phyloP scores from a whole-genome alignment of 2,888 invertebrate species.

The Acanthacorydalis orientalis region DNA sequence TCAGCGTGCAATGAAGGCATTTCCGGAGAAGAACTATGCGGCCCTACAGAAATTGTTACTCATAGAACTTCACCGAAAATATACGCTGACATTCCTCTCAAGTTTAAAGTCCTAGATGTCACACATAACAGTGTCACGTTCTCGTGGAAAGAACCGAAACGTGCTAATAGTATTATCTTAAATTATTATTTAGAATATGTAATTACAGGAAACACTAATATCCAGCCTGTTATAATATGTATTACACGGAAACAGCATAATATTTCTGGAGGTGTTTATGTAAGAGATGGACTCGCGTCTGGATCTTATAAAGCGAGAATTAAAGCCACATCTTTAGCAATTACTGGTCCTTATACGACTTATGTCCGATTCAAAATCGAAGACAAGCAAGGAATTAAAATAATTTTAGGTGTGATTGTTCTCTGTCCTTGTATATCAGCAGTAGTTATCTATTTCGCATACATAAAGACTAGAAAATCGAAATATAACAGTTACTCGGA shows the following conservation, averaged over 20 bases:
- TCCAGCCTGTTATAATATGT: slow-evolving; percentile 28
- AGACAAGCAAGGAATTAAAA: not conserved
- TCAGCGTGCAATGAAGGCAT: slow-evolving; percentile 40
- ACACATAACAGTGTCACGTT: slow-evolving; percentile 17
- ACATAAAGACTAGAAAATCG: too few relatives aligned
- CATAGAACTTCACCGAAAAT: slow-evolving; percentile 28
- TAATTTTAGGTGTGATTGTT: not conserved
- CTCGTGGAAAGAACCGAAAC: slow-evolving; percentile 39
- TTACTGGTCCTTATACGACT: slow-evolving; percentile 20
- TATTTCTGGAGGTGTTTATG: slow-evolving; percentile 14
- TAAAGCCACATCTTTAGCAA: slow-evolving; percentile 41
- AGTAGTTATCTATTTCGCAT: not conserved
- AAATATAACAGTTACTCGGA: too few relatives aligned
- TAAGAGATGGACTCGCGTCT: slow-evolving; percentile 25
- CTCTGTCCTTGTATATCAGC: not conserved
- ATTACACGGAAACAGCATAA: slow-evolving; percentile 23
- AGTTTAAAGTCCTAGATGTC: slow-evolving; percentile 13
- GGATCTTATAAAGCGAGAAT: slow-evolving; percentile 41
- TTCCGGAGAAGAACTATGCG: slow-evolving; percentile 28
- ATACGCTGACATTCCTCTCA: slow-evolving; percentile 25
- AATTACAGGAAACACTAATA: slow-evolving; percentile 20
- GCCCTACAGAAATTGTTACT: slow-evolving; percentile 26
- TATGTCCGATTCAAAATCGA: not conserved
- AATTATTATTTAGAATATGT: slow-evolving; percentile 41
- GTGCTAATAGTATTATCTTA: slow-evolving; percentile 47